A percentile compares a stretch with the other conserved stretches of the same genome.
Conservation (phyloP, 2,113 vertebrate genomes). For the Ammodytes marinus region DNA sequence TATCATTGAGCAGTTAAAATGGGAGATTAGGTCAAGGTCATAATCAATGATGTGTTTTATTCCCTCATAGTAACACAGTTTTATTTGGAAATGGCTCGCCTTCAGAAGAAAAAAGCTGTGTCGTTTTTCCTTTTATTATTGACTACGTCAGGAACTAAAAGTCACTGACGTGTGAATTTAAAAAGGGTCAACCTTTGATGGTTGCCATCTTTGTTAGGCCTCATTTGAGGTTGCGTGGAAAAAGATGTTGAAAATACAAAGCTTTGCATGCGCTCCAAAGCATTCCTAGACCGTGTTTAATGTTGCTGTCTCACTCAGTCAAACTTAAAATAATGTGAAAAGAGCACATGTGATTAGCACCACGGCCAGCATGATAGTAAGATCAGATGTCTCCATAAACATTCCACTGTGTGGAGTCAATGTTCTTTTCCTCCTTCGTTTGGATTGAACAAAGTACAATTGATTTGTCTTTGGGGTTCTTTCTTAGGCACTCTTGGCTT, state of each 20-base stretch:
- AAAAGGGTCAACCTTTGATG: conserved; percentile 42
- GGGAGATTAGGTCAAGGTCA: conserved; percentile 54
- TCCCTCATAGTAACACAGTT: conserved; percentile 53
- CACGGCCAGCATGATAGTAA: conserved; percentile 11
- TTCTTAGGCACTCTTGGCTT: conserved; percentile 15
- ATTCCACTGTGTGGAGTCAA: conserved; percentile 8
- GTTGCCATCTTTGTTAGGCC: conserved; percentile 45
- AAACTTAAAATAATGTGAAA: conserved; percentile 45
- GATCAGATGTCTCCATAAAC: conserved; percentile 36
- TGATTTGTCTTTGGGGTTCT: conserved; percentile 1
- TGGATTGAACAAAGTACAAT: conserved; percentile 24
- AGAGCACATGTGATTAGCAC: conserved; percentile 36
- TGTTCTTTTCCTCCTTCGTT: conserved; percentile 16
- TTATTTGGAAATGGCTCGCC: conserved; percentile 67
- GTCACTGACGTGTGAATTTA: conserved; percentile 51
- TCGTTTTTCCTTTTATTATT: conserved; percentile 2
- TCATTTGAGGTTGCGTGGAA: conserved; percentile 55
- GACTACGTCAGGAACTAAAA: conserved; percentile 26
- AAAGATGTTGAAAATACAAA: conserved; percentile 54
- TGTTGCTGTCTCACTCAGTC: conserved; percentile 46
- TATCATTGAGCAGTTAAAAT: conserved; percentile 53
- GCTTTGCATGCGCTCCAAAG: conserved; percentile 40
- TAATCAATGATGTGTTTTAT: conserved; percentile 69
- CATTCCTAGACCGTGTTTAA: conserved; percentile 59
- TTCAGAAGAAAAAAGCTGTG: conserved; percentile 25